Evolutionary conservation across 2,113 vertebrate genomes (phyloP).

Genomic region (Choloepus hoffmanni): DNA sequence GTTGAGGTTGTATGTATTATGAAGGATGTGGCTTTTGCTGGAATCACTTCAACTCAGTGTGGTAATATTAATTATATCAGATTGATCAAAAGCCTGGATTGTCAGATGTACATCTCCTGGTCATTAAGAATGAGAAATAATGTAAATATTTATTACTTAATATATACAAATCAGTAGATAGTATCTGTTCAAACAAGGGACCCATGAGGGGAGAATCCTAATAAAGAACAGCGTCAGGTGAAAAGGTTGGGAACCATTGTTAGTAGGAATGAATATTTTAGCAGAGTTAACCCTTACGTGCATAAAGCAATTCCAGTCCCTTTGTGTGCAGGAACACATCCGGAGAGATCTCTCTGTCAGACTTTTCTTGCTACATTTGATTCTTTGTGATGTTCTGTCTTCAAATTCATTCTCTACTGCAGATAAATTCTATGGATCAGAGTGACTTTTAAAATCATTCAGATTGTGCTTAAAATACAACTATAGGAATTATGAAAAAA

Average conservation of each 20-base stretch:
- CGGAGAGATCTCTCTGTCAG: fast-evolving
- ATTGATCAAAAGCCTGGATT: background rate
- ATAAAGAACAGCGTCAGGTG: background rate
- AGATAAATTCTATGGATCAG: conserved; percentile 50
- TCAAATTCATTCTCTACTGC: conserved; percentile 23
- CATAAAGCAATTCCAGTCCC: background rate
- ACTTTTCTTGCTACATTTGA: conserved; percentile 34
- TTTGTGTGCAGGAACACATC: background rate
- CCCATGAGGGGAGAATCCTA: background rate
- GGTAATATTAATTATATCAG: background rate
- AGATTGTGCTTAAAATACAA: conserved; percentile 46
- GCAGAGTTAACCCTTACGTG: background rate
- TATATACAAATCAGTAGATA: background rate
- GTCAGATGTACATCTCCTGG: background rate
- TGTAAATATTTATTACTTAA: conserved; percentile 1
- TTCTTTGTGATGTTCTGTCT: conserved; percentile 17
- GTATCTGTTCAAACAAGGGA: conserved; percentile 2
- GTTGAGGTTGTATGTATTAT: background rate
- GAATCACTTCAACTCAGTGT: background rate
- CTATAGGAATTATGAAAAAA: conserved; percentile 31
- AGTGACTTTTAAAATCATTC: conserved; percentile 52
- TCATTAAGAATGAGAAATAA: conserved; percentile 31
- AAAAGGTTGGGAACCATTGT: background rate
- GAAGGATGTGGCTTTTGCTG: conserved; percentile 8
- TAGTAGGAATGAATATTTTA: background rate